Base-by-base conservation (phyloP, 1,140 invertebrate genomes). In the Listronotus bonariensis region DNA sequence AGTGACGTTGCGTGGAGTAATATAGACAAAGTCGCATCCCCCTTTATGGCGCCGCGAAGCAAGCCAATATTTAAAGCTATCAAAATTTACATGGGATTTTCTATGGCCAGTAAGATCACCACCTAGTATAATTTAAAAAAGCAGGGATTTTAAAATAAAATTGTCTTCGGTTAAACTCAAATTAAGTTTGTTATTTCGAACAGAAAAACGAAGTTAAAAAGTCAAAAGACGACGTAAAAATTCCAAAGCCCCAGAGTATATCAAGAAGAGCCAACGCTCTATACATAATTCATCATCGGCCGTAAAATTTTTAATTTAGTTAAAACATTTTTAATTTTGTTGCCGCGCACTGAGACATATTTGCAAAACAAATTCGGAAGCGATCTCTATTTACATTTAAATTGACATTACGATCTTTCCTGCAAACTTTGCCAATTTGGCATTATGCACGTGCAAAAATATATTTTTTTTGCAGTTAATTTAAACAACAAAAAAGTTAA, bases 261-360 rank as follows among this genome's bases (percentile, higher is more conserved):
- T 58, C 31, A 10, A 36, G 42, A 11, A 17, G 56, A 55, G 26
- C 26, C 56, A 32, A 32, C 36, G 1, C 17, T 14, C 36, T 7
- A 58, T 58, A 48, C 56, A 58, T 58, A 58, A 58, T 58, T 58
- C 56, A 58, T 58, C 32, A 48, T 48, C 14, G 26, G 17, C 41
- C 31, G 26, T 15, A 38, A 58, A 56, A 40, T 56, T 56, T 57
- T 65, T 65, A 65, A 58, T 61, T 61, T 61, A 42, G 40, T 52
- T 61, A 61, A 53, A 41, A 18, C 51, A 42, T 61, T 61, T 61
- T 52, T 52, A 61, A 52, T 52, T 51, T 59, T 18, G 46, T 40
- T 40, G 55, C 57, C 57, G 41, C 57, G 9, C 20, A 6, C n/a
- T 41, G 57, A 34, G 20, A 48, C 42, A 49, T 59, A 59, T 59